Base-by-base conservation (phyloP, 2,888 invertebrate species). In the Teleogryllus oceanicus region DNA sequence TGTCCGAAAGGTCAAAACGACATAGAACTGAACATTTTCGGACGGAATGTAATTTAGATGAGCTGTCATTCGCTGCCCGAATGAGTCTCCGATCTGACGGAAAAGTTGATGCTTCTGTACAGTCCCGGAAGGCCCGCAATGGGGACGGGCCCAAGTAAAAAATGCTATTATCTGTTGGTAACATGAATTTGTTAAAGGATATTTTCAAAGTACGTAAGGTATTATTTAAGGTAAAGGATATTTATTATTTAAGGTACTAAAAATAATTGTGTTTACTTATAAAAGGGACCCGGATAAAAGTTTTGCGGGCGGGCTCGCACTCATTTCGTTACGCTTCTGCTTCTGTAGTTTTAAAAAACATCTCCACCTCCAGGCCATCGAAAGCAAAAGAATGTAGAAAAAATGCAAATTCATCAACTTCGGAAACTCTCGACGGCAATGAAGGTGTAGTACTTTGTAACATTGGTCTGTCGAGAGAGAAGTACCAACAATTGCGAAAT, bases 401-500 rank as follows among this genome's bases (percentile, higher is more conserved):
- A 4, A n/a, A n/a, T n/a, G 16, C n/a, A n/a, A 16, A n/a, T 18
- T 74, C 4, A 74, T 74, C 74, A 74, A 18, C 74, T 18, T 74
- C 74, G 4, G 2, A 16, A 4, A 16, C 0, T 18, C 2, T n/a
- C 2, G 16, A 16, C 18, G 16, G 4, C n/a, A n/a, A 74, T 4
- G 4, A 74, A 74, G n/a, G n/a, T 74, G 2, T n/a, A n/a, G n/a
- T n/a, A n/a, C 74, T 4, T 16, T 74, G 16, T 18, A 4, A 74
- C 2, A 18, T 74, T 16, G n/a, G n/a, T 18, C 0, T 74, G n/a
- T 74, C 74, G 4, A 74, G n/a, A 74, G 74, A 74, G n/a, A 18
- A 16, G 74, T 74, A 74, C 74, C 74, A 74, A n/a, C 74, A 74
- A n/a, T 74, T 74, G 74, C 16, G 74, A 74, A 74, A 74, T 74